Percentiles rank a stretch among this genome's conserved stretches.
These are phyloP conservation scores for Pseudomyrmex sp. DNA, from an alignment of 1,140 invertebrate species.

Conservation along the genomic window DNA sequence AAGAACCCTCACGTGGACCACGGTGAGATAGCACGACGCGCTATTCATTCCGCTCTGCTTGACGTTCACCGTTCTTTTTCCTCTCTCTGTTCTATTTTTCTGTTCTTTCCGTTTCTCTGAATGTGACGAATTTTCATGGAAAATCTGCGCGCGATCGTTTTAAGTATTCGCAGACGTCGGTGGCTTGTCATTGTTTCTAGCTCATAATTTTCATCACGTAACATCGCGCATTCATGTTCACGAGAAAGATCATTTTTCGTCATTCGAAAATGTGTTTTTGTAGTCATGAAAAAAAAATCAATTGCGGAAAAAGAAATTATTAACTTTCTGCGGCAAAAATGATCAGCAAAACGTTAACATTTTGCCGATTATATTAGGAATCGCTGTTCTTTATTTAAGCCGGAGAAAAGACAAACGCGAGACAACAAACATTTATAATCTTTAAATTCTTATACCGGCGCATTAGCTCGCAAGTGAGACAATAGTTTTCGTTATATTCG, in stretches of 20 bases:
- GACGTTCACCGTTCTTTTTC: slow-evolving; percentile 40
- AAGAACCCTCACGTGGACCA: slow-evolving; percentile 72
- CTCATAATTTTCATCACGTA: slow-evolving; percentile 14
- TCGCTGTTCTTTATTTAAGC: too few relatives aligned
- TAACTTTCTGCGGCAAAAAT: too few relatives aligned
- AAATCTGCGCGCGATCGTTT: slow-evolving; percentile 46
- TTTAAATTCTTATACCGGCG: background rate
- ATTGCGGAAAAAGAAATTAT: background rate
- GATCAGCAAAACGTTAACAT: too few relatives aligned
- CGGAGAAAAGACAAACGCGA: too few relatives aligned
- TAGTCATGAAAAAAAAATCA: background rate
- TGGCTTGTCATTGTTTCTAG: slow-evolving; percentile 46
- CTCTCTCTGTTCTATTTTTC: slow-evolving; percentile 21
- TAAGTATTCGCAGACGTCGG: slow-evolving; percentile 42
- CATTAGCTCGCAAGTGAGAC: background rate
- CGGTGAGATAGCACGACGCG: slow-evolving; percentile 61
- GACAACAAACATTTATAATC: background rate
- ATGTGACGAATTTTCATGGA: slow-evolving; percentile 51
- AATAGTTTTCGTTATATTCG: slow-evolving; percentile 2
- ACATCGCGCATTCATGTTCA: background rate
- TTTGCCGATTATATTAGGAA: too few relatives aligned
- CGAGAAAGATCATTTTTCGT: background rate
- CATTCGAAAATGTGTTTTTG: background rate
- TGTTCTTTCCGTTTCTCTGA: slow-evolving; percentile 13
- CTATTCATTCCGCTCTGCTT: slow-evolving; percentile 61